Evolutionary conservation across 2,797 vertebrate species (phyloP), one percentile per base, ranked within the genome.

Genomic region (Gadopsis bispinosus): DNA sequence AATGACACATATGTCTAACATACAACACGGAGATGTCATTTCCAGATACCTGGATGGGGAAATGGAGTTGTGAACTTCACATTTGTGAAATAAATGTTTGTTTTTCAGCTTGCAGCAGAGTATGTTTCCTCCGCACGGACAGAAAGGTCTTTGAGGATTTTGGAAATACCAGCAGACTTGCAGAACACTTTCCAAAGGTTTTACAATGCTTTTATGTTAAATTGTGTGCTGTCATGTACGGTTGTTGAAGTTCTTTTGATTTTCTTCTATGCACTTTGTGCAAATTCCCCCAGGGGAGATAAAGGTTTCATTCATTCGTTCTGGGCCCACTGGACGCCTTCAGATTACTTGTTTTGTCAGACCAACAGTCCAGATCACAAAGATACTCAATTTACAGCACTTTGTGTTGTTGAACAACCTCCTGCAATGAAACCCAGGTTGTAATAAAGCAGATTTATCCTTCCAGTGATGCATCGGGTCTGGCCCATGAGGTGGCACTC

Each of bases 401-500:
- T 29, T 2, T 33, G 10, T 48, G 45, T 33, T 6, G 45, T 33
- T 19, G 48, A 48, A 33, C 26, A 17, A 19, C 22, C 12, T 16
- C 35, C n/a, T 37, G 35, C 37, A 39, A 39, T 39, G 11, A 39
- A 39, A 39, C 37, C 37, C 43, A 19, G 29, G 26, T 55, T 67
- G 53, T 67, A 31, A 51, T 70, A 50, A 65, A 48, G 2, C 20
- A 1, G 26, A 64, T 55, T 43, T 26, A 43, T 79, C 12, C 56
- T 60, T 45, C 17, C 17, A 12, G 39, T 56, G 22, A 73, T 69
- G 68, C 37, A 7, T 59, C 16, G 8, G 12, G 4, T 22, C 47
- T 19, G 43, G 65, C 77, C 37, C 67, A 39, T 33, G 73, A 85
- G 73, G 85, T 66, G 84, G 68, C 87, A 74, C 71, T 82, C 80